Evolutionary conservation across 2,888 invertebrate species (phyloP), one percentile per base, ranked within the genome.

Genomic region (Melanargia galathea): DNA sequence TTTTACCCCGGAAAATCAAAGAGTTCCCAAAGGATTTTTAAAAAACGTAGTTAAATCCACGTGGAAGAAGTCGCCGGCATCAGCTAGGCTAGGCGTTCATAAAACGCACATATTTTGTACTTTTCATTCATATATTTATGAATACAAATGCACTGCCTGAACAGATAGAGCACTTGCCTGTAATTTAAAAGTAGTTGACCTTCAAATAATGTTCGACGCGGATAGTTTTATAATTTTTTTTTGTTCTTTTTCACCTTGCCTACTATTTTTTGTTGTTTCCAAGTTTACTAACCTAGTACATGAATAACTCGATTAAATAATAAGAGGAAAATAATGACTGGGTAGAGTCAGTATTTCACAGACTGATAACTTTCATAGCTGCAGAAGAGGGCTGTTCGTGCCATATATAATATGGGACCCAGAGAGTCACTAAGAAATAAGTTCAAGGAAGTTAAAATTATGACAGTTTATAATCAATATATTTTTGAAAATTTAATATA

Each of bases 161-260:
- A 66, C 54, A 48, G 56, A 63, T 60, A 45, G 26, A 60, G 45
- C 43, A 48, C 49, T 59, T 40, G 52, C 10, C 26, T 43, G 52
- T 38, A 45, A 51, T 59, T 60, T 51, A 64, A 67, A 66, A 67
- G 62, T 56, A 22, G 64, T 57, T 59, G 64, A 57, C 64, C 66
- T 67, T 67, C 60, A 48, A 59, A 51, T 52, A 63, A 43, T 30
- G 38, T 40, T 30, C 18, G 26, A n/a, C 16, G 16, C 35, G 20
- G 52, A 35, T 52, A 33, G 33, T 35, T 52, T 52, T 35, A 49
- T 30, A 33, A 51, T 52, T 20, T 26, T 8, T 55, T 55, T 43
- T 43, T 56, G 35, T 18, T 26, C 35, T 58, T 45, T 54, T 59
- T 48, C 13, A 11, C 6, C 20, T 52, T 46, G 56, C 40, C 7